A percentile compares a stretch with the other conserved stretches of the same genome.
Evolutionary conservation across 2,113 vertebrate genomes (phyloP).

Genomic region (Hypomesus transpacificus): DNA sequence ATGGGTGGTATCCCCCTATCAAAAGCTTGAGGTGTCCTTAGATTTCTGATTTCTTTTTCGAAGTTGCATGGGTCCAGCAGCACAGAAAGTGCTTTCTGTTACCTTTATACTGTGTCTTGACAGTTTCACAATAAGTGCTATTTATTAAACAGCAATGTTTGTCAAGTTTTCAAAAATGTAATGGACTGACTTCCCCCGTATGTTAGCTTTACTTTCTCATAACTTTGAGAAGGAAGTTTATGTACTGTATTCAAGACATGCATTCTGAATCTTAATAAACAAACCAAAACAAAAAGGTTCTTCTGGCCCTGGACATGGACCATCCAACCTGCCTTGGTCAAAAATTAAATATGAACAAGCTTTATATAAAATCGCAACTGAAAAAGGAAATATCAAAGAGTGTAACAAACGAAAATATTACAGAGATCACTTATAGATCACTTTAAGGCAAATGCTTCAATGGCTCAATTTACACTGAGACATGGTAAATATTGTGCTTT

Average conservation of each 20-base stretch:
- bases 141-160: conserved; percentile 15
- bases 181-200: background rate
- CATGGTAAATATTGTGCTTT: conserved; percentile 20
- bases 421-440: conserved; percentile 12
- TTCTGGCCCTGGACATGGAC: background rate
- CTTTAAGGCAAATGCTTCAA: conserved; percentile 37
- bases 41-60: background rate
- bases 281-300: background rate
- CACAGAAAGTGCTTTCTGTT: conserved; percentile 29
- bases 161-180: conserved; percentile 2
- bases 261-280: background rate
- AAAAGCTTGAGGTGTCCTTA: conserved; percentile 10
- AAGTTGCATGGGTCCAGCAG: conserved; percentile 2
- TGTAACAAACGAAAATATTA: background rate
- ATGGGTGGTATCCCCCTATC: background rate
- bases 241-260: background rate
- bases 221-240: background rate
- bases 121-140: conserved; percentile 64
- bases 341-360: conserved; percentile 11
- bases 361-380: conserved; percentile 12
- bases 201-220: conserved; percentile 4
- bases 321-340: conserved; percentile 22
- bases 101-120: conserved; percentile 50
- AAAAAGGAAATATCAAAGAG: background rate
- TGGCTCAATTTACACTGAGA: conserved; percentile 21